Conservation (phyloP, 2,797 vertebrate genomes). For the Enteromius radiatus region DNA sequence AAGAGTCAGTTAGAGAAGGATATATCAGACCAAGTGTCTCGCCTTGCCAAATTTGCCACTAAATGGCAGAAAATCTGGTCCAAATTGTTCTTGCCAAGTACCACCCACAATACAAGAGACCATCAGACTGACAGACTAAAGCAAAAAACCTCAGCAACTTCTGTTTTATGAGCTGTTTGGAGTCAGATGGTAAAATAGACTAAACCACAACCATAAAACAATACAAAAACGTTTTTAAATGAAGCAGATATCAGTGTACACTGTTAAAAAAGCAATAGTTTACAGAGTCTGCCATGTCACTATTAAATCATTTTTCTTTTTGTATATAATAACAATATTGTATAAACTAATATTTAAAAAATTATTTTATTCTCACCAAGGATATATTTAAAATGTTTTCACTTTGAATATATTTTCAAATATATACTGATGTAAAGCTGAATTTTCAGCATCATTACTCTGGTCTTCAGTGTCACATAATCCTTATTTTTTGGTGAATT, state of each 20-base stretch:
- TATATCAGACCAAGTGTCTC: background rate
- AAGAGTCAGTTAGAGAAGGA: background rate
- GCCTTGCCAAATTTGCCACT: background rate
- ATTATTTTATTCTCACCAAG: background rate
- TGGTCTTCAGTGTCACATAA: background rate
- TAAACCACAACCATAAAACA: background rate
- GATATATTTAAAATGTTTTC: background rate
- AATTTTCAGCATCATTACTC: background rate
- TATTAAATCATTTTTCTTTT: too few relatives aligned
- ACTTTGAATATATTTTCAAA: background rate
- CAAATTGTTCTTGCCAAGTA: constrained; percentile 6
- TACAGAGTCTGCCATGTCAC: background rate
- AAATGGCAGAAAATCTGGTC: constrained; percentile 5
- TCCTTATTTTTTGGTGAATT: background rate
- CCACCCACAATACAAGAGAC: constrained; percentile 5
- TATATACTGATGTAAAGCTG: background rate
- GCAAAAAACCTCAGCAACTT: background rate
- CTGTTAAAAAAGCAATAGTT: background rate
- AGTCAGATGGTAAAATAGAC: background rate
- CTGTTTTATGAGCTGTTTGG: background rate
- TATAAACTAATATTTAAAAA: background rate
- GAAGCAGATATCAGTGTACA: background rate
- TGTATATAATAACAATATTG: too few relatives aligned
- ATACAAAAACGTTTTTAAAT: background rate
- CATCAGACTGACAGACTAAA: background rate